Conservation (phyloP, 2,888 invertebrate species). For the Tubulanus polymorphus region DNA sequence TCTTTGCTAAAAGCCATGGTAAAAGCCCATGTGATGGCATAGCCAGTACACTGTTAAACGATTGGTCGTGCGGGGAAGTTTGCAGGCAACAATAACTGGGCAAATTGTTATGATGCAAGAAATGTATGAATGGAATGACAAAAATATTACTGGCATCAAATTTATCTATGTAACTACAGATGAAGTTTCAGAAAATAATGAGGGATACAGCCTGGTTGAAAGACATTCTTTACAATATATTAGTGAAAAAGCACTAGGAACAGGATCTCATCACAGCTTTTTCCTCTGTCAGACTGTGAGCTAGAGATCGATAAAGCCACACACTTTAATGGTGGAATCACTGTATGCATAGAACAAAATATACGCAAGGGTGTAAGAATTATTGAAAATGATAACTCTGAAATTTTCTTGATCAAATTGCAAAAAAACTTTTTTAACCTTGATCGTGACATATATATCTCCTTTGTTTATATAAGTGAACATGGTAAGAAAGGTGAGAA, state of each 20-base stretch:
- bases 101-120: not conserved
- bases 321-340: not conserved
- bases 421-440: not conserved
- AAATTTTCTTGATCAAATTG: not conserved
- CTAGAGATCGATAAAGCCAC: not conserved
- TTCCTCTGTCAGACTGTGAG: too few species aligned
- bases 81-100: not conserved
- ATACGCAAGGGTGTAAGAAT: not conserved
- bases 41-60: constrained; percentile 7
- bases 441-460: not conserved
- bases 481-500: not conserved
- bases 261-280: not conserved
- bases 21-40: constrained; percentile 8
- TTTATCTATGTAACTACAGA: not conserved
- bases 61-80: constrained; percentile 2
- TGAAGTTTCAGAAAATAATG: not conserved
- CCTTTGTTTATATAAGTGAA: not conserved
- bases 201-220: not conserved
- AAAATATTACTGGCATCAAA: not conserved
- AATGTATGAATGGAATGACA: not conserved
- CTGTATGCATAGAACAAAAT: not conserved
- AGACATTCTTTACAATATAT: too few species aligned
- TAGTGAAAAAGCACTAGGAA: not conserved
- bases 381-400: not conserved
- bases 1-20: not conserved